Base-by-base conservation (phyloP, 2,113 vertebrate species). In the Siphamia tubifer region DNA sequence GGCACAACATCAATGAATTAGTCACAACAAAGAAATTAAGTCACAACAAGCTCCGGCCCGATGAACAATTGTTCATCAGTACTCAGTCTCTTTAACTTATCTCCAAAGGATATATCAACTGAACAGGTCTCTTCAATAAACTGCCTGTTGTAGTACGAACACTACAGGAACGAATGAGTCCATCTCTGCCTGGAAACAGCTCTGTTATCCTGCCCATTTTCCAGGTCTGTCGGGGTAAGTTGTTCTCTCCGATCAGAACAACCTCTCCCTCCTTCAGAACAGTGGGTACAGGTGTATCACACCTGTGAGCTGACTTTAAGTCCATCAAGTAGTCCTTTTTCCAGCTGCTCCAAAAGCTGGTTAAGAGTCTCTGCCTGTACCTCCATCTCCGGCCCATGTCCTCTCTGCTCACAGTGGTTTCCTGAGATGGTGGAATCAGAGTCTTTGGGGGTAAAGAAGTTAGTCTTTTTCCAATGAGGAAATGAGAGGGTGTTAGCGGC, bases 391-490 rank as follows among this genome's bases (percentile, higher is more conserved):
- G n/a, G n/a, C n/a, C n/a, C n/a, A n/a, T n/a, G n/a, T n/a, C n/a
- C n/a, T n/a, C n/a, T n/a, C n/a, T 20, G 19, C 5, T 68, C 12
- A 15, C 4, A 2, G 17, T 47, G 4, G 12, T 23, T 4, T 5
- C 21, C 9, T 56, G 52, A 38, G 7, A 35, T 13, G 42, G 36
- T 13, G n/a, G 0, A 15, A 49, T 4, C 16, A 27, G 0, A 17
- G 31, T 57, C 44, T 36, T 44, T 44, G 49, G 43, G 12, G 44
- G 43, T 15, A 57, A 8, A n/a, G 45, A 74, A 8, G 36, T 74
- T 0, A 38, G 15, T 32, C 20, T 35, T 34, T 42, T 32, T 1
- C 55, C 28, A 15, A 72, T 38, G 3, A 66, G n/a, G 27, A 66
- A 68, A n/a, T 69, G 36, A 32, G 36, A 23, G 2, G 30, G 57